Conservation (phyloP, 2,113 vertebrate species). For the Arizona elegans region DNA sequence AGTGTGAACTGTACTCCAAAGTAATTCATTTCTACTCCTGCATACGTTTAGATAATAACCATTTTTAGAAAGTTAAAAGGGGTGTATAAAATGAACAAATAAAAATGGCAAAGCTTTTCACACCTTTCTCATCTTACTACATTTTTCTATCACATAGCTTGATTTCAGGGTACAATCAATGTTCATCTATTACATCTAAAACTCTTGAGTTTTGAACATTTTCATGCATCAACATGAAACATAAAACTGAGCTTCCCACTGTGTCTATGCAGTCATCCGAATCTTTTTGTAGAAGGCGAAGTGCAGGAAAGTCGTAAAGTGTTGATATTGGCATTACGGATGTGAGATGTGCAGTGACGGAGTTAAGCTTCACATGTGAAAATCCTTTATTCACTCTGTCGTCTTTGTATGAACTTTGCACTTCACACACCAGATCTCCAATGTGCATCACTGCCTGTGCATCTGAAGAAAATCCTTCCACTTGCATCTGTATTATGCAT, state of each 20-base stretch:
- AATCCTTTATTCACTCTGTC: not conserved
- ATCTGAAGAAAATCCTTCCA: not conserved
- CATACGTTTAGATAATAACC: not conserved
- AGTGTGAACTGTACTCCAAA: not conserved
- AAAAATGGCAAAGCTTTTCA: not conserved
- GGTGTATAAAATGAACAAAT: not conserved
- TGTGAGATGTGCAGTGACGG: not conserved
- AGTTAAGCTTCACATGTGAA: not conserved
- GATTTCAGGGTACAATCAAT: not conserved
- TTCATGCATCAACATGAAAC: not conserved
- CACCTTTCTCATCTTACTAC: not conserved
- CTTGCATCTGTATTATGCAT: not conserved
- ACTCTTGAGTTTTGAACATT: not conserved
- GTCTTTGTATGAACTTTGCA: not conserved
- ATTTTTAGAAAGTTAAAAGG: not conserved
- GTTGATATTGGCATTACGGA: not conserved
- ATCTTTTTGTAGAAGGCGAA: not conserved
- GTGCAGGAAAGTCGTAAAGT: not conserved
- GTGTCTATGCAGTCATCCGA: not conserved
- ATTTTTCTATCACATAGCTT: not conserved
- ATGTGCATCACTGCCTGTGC: not conserved
- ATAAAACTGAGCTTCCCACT: not conserved
- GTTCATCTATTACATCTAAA: not conserved
- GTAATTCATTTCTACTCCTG: not conserved
- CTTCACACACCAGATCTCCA: not conserved